These are phyloP conservation scores for Poeciliopsis infans DNA, from an alignment of 2,797 vertebrate species.

Conservation along the genomic window DNA sequence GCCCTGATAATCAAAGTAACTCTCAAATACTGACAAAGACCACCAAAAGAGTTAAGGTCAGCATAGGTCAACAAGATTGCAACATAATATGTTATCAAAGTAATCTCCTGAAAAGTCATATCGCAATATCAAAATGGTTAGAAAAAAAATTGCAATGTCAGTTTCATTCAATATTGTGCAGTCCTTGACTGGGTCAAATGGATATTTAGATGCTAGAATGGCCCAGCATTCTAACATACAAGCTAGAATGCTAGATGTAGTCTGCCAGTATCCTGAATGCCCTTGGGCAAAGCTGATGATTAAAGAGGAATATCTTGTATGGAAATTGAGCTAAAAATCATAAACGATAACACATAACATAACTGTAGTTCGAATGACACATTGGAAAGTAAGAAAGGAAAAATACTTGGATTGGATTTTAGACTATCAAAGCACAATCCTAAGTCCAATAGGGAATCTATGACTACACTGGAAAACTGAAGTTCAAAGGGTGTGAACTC, in stretches of 20 bases:
- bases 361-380: not conserved
- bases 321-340: conserved; percentile 5
- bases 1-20: too few relatives aligned
- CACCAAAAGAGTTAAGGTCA: too few relatives aligned
- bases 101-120: too few relatives aligned
- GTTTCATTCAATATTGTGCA: too few relatives aligned
- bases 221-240: not conserved
- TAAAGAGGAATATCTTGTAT: not conserved
- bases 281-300: not conserved
- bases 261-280: not conserved
- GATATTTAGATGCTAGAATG: not conserved
- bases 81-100: too few relatives aligned
- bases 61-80: too few relatives aligned
- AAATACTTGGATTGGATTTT: too few relatives aligned
- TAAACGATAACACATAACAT: conserved; percentile 8
- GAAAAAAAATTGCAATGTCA: too few relatives aligned
- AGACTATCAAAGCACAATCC: not conserved
- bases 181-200: not conserved
- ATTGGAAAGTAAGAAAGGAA: not conserved
- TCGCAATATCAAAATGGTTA: too few relatives aligned
- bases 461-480: not conserved
- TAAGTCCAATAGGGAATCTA: not conserved
- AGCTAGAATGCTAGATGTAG: not conserved
- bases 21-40: too few relatives aligned
- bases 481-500: not conserved